Evolutionary conservation across 2,113 vertebrate species (phyloP).

Genomic region (Pterocles burchelli): DNA sequence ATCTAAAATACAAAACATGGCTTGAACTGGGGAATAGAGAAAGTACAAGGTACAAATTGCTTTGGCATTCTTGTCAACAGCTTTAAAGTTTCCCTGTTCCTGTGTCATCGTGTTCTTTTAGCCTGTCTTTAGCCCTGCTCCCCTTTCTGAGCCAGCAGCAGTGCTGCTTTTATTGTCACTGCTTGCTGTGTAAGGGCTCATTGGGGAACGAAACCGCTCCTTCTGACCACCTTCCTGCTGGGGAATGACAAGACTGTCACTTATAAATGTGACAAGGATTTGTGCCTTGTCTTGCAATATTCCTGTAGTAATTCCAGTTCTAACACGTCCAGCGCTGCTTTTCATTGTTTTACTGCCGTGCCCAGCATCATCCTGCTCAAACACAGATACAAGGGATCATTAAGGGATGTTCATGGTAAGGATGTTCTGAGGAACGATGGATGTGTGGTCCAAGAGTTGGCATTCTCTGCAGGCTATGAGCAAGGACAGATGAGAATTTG

Average conservation of each 20-base stretch:
- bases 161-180: background rate
- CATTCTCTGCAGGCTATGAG: background rate
- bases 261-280: background rate
- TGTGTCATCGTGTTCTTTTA: background rate
- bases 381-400: background rate
- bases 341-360: background rate
- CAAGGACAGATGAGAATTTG: background rate
- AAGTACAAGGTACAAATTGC: background rate
- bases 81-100: background rate
- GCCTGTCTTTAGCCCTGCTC: background rate
- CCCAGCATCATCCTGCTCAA: background rate
- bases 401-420: no score
- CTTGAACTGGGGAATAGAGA: background rate
- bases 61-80: background rate
- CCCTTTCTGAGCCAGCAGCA: background rate
- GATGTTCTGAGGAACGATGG: background rate
- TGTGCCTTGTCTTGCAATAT: background rate
- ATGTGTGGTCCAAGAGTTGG: background rate
- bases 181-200: background rate
- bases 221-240: background rate
- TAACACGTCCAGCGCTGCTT: background rate
- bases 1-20: background rate
- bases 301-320: background rate
- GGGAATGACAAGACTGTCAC: background rate
- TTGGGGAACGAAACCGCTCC: background rate